phyloP scores from a whole-genome alignment of 2,113 vertebrate species.

The Erythrocercus mccallii region DNA sequence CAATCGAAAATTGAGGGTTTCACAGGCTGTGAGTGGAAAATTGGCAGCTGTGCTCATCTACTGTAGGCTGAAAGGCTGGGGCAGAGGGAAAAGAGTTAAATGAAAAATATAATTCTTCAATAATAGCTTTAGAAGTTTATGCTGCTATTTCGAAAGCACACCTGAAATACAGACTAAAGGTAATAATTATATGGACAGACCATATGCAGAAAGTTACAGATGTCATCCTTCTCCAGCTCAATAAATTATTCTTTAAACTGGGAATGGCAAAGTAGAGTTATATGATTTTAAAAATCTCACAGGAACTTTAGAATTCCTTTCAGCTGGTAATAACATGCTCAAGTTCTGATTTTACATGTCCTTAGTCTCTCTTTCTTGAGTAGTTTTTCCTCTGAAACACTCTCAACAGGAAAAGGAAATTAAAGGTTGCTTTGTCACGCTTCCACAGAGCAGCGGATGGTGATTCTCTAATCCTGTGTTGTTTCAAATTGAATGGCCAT shows the following conservation, averaged over 20 bases:
- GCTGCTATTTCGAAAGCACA: background rate
- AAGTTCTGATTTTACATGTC: background rate
- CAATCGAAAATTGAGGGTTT: constrained; percentile 35
- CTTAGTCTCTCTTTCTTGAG: background rate
- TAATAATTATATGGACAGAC: background rate
- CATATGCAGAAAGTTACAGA: background rate
- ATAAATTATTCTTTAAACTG: background rate
- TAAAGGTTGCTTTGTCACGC: background rate
- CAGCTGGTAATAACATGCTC: background rate
- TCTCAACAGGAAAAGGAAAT: background rate
- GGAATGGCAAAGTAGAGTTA: background rate
- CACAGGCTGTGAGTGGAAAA: background rate
- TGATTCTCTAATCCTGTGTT: background rate
- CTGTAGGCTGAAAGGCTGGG: background rate
- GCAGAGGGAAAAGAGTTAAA: background rate
- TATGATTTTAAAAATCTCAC: background rate
- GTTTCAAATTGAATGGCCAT: background rate
- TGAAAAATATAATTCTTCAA: background rate
- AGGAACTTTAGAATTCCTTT: background rate
- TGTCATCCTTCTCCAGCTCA: background rate
- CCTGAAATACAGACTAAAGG: background rate
- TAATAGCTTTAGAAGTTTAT: background rate
- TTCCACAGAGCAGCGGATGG: background rate
- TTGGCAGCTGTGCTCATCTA: background rate
- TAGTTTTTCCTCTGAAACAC: background rate